Evolutionary conservation across 2,888 invertebrate genomes (phyloP).

Genomic region (Macrophya alboannulata): DNA sequence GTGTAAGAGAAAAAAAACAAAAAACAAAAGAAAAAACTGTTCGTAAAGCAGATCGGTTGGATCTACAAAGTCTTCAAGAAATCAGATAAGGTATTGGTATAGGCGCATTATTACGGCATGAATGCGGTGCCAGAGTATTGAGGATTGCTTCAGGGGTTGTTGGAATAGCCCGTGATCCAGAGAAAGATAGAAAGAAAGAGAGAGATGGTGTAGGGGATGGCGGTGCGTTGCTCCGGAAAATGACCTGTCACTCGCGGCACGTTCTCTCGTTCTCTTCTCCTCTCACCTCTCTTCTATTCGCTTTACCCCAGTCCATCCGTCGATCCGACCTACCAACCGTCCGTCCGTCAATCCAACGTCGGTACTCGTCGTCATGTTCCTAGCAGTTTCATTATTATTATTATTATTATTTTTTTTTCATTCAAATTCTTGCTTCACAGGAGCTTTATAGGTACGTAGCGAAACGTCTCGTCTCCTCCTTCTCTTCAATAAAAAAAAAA

Average conservation of each 20-base stretch:
- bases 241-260: slow-evolving; percentile 78
- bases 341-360: slow-evolving; percentile 43
- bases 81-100: slow-evolving; percentile 73
- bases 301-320: slow-evolving; percentile 50
- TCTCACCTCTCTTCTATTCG: slow-evolving; percentile 42
- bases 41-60: slow-evolving; percentile 7
- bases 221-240: slow-evolving; percentile 77
- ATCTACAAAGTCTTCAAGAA: slow-evolving; percentile 55
- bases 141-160: slow-evolving; percentile 70
- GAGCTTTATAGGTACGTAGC: not conserved
- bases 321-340: slow-evolving; percentile 50
- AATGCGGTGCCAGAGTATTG: slow-evolving; percentile 71
- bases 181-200: slow-evolving; percentile 58
- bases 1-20: not conserved
- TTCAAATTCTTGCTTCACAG: slow-evolving; percentile 57
- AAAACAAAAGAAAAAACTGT: slow-evolving; percentile 1
- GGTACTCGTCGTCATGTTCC: slow-evolving; percentile 48
- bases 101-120: slow-evolving; percentile 71
- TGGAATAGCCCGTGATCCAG: slow-evolving; percentile 60
- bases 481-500: slow-evolving; percentile 49
- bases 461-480: not conserved
- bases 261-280: slow-evolving; percentile 62
- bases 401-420: slow-evolving; percentile 65
- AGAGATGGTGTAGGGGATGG: slow-evolving; percentile 63
- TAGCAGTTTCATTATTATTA: slow-evolving; percentile 32